These are phyloP conservation scores for Saguinus imperator DNA, from an alignment of 2,113 vertebrate species.

Conservation along the genomic window DNA sequence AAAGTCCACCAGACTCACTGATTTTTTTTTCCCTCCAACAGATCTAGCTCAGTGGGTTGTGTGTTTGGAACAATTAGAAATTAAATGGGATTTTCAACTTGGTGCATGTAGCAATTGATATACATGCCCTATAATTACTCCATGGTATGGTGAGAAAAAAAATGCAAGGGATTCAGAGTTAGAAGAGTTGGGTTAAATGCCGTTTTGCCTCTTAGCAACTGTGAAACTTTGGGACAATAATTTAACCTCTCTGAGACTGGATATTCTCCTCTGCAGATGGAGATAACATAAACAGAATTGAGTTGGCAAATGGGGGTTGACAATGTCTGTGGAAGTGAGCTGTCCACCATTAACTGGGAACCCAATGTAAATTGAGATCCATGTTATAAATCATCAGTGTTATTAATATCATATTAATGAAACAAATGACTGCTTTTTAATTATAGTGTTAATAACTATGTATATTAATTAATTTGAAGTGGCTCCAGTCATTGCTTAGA, in stretches of 20 bases:
- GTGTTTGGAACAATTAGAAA: not conserved
- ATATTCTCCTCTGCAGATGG: not conserved
- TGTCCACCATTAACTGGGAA: not conserved
- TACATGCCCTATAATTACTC: not conserved
- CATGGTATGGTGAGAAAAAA: not conserved
- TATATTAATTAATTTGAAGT: not conserved
- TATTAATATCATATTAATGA: not conserved
- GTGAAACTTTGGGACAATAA: not conserved
- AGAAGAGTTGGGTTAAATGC: not conserved
- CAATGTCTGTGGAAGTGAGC: not conserved
- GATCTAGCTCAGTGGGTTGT: not conserved
- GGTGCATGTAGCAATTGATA: not conserved
- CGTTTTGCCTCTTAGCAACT: not conserved
- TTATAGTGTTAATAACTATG: not conserved
- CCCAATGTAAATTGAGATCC: not conserved
- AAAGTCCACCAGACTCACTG: not conserved
- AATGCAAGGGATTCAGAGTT: not conserved
- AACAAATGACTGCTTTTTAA: not conserved
- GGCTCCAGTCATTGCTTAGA: not conserved
- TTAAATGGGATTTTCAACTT: conserved; percentile 10
- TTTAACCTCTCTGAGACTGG: not conserved
- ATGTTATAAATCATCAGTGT: not conserved
- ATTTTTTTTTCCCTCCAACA: not conserved
- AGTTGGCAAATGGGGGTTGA: not conserved
- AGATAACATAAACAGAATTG: not conserved